phyloP scores from a whole-genome alignment of 2,113 vertebrate genomes.

The Pseudorhombus dupliciocellatus region DNA sequence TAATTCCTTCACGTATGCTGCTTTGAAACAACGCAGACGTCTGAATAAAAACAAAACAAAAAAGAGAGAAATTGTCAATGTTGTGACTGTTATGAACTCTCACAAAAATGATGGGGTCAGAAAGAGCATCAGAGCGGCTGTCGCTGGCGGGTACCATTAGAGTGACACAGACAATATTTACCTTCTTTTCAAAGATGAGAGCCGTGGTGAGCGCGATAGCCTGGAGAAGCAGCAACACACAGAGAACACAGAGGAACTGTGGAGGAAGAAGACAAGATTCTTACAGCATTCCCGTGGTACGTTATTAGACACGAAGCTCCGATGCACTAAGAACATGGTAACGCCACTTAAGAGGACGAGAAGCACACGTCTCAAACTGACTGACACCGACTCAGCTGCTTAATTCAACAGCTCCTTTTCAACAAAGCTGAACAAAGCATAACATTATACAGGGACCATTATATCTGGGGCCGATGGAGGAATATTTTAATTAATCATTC shows the following conservation, averaged over 20 bases:
- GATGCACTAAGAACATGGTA: not conserved
- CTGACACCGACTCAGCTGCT: not conserved
- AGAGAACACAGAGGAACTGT: slow-evolving; percentile 90
- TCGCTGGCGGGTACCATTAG: not conserved
- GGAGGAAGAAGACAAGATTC: not conserved
- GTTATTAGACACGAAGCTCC: no score
- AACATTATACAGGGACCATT: not conserved
- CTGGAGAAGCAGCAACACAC: slow-evolving; percentile 84
- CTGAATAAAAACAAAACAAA: slow-evolving; percentile 57
- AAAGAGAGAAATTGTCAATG: not conserved
- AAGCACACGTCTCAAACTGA: not conserved
- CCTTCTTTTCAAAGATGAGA: slow-evolving; percentile 88
- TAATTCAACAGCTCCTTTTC: not conserved
- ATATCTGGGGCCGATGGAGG: not conserved
- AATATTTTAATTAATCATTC: not conserved
- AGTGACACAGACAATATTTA: slow-evolving; percentile 40
- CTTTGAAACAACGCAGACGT: slow-evolving; percentile 86
- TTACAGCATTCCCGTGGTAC: not conserved
- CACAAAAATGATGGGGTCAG: not conserved
- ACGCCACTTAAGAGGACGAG: no score
- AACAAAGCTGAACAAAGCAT: not conserved
- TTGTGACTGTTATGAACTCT: not conserved
- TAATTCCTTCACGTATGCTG: slow-evolving; percentile 88
- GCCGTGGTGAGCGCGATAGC: slow-evolving; percentile 81
- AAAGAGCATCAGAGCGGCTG: not conserved